Conservation (phyloP, 2,888 invertebrate genomes). For the Troilus luridus region DNA sequence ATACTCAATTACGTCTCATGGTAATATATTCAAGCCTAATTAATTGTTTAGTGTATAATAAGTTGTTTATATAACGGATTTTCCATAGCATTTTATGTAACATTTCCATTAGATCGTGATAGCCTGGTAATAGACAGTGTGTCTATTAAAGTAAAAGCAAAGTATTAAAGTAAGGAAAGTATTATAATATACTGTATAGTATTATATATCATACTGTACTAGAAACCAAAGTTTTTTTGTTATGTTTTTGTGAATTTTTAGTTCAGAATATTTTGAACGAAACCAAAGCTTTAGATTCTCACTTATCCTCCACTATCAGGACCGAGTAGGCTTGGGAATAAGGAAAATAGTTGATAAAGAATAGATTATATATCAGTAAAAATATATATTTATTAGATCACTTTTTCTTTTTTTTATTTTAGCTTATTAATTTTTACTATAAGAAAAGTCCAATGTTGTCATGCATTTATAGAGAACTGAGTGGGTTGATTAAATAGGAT, state of each 20-base stretch:
- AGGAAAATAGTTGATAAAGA: background rate
- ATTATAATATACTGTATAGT: background rate
- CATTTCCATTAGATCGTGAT: conserved; percentile 9
- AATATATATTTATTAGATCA: no score
- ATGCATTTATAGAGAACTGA: background rate
- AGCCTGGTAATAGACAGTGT: background rate
- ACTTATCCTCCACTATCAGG: background rate
- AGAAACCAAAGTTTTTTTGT: conserved; percentile 1
- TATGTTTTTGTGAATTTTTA: background rate
- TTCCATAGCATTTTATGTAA: background rate
- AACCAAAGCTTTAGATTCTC: background rate
- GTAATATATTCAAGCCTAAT: background rate
- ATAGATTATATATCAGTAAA: background rate
- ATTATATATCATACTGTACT: background rate
- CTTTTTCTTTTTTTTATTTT: no score
- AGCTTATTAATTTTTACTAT: background rate
- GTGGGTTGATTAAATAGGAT: background rate
- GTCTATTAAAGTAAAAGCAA: background rate
- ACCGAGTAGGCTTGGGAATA: background rate
- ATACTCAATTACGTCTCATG: background rate
- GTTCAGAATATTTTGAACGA: background rate
- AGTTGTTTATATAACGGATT: background rate
- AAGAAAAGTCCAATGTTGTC: background rate
- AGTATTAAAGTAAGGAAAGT: no score
- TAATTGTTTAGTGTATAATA: background rate